Base-by-base conservation (phyloP, 2,888 invertebrate species). In the Aromia moschata region DNA sequence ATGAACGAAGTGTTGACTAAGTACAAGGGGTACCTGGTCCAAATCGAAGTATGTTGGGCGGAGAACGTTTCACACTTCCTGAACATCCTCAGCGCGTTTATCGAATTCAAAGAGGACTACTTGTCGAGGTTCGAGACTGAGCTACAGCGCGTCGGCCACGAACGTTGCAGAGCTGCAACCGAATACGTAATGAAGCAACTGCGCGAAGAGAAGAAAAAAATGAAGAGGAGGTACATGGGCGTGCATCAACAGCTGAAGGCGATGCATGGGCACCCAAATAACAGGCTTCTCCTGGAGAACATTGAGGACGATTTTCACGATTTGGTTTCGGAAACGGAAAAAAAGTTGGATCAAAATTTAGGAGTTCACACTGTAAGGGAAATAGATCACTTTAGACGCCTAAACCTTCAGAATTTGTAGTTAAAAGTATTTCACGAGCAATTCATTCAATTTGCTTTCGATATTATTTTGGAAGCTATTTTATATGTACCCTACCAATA, bases 261-360 rank as follows among this genome's bases (percentile, higher is more conserved):
- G 1, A 55, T 77, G 18, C 68, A 74, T 59, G 79, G 79, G 14
- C 74, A 75, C 66, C 74, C 74, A 1, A 70, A 68, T 1, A 77
- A 77, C 45, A 65, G 56, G 41, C 18, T 52, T 15, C 58, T 74
- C 33, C 56, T 79, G 41, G 61, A 66, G 10, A 58, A 70, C n/a
- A 47, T 79, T n/a, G 53, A 72, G 56, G 38, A 49, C 9, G 65
- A 70, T 38, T 64, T 62, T 17, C 37, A 62, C 10, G 67, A 70
- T 57, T 67, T 74, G 56, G 49, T 31, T 11, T 43, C 63, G 33
- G 43, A 64, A 2, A 52, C 47, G n/a, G 49, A 54, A 30, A n/a
- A 18, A 1, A 55, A 51, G 45, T 41, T 63, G 18, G 30, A 3
- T 4, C 12, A 17, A 12, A 49, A 61, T 31, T 12, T 56, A 11